Conservation (phyloP, 2,113 vertebrate species). For the Candoia aspera region DNA sequence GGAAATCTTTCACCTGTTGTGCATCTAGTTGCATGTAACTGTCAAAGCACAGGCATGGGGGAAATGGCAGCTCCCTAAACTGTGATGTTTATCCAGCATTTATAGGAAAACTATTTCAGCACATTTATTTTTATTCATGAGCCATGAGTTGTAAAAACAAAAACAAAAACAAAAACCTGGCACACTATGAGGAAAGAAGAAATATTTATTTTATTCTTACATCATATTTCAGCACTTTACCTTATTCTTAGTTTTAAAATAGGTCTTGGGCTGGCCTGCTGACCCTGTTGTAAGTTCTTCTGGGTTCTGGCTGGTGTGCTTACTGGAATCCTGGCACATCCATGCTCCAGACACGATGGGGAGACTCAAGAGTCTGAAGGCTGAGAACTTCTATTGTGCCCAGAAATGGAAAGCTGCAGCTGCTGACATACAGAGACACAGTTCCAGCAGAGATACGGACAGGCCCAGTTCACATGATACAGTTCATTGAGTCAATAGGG, state of each 20-base stretch:
- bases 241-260: background rate
- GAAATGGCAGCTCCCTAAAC: too few relatives aligned
- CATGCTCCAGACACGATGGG: background rate
- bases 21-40: background rate
- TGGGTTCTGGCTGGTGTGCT: background rate
- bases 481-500: background rate
- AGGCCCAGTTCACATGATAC: background rate
- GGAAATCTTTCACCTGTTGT: background rate
- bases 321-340: background rate
- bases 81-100: background rate
- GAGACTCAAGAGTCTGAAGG: background rate
- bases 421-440: background rate
- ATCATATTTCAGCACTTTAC: background rate
- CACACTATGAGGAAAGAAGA: background rate
- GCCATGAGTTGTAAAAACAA: background rate
- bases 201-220: background rate
- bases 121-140: background rate
- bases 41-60: background rate
- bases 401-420: background rate
- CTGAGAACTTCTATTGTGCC: slow-evolving; percentile 1
- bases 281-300: background rate
- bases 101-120: background rate
- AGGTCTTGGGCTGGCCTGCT: background rate
- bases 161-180: background rate
- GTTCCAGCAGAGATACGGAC: background rate